A percentile compares a stretch with the other conserved stretches of the same genome.
phyloP scores from a whole-genome alignment of 2,888 invertebrate species.

The Formica aserva region DNA sequence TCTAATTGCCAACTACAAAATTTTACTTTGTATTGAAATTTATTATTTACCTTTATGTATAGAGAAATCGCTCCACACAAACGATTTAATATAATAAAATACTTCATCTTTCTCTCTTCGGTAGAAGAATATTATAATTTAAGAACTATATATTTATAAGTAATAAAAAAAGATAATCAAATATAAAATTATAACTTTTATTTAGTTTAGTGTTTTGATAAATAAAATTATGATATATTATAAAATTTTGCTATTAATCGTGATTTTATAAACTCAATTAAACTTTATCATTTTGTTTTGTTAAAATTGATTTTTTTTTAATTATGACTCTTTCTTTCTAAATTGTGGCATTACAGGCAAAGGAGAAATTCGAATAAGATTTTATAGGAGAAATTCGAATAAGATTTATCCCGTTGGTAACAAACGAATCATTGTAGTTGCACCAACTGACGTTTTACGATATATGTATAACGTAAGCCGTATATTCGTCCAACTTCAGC shows the following conservation, averaged over 20 bases:
- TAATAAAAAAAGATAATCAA: neutral
- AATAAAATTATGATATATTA: neutral
- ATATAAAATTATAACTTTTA: neutral
- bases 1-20: slow-evolving; percentile 17
- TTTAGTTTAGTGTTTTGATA: neutral
- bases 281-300: neutral
- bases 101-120: neutral
- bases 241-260: slow-evolving; percentile 1
- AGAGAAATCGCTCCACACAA: neutral
- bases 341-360: neutral
- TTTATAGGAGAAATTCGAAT: slow-evolving; percentile 1
- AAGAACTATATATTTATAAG: neutral
- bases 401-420: slow-evolving; percentile 29
- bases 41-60: neutral
- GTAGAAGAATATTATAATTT: neutral
- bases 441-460: slow-evolving; percentile 53
- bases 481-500: slow-evolving; percentile 45
- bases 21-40: slow-evolving; percentile 23
- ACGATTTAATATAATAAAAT: neutral
- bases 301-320: neutral
- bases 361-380: slow-evolving; percentile 19
- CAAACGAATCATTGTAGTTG: slow-evolving; percentile 44
- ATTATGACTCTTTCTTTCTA: neutral
- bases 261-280: neutral
- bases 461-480: slow-evolving; percentile 48